phyloP scores from a whole-genome alignment of 1,140 invertebrate species.

The Diachasmimorpha longicaudata region DNA sequence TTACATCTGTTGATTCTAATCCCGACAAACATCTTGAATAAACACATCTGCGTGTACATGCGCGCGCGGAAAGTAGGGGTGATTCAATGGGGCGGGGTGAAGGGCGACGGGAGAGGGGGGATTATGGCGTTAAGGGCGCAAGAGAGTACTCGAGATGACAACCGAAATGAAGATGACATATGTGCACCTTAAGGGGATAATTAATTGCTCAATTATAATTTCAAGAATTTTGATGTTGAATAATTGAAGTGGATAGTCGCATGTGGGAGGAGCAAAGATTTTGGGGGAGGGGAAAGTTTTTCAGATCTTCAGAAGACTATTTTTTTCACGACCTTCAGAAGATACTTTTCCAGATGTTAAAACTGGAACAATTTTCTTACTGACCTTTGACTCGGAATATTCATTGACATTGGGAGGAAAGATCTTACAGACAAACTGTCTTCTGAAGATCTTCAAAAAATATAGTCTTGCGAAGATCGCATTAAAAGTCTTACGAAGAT shows the following conservation, averaged over 20 bases:
- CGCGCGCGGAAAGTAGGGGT: background rate
- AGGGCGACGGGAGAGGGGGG: background rate
- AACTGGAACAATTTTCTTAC: no score
- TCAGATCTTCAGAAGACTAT: no score
- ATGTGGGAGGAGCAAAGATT: background rate
- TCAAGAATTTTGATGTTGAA: slow-evolving; percentile 23
- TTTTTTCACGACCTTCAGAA: no score
- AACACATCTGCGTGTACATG: background rate
- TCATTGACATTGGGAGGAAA: no score
- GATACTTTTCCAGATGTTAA: no score
- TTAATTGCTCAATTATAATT: slow-evolving; percentile 33
- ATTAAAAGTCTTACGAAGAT: no score
- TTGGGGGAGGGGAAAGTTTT: no score
- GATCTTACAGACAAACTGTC: no score
- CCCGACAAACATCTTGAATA: background rate
- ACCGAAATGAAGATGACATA: slow-evolving; percentile 20
- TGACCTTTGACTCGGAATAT: no score
- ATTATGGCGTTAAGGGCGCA: background rate
- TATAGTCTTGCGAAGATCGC: no score
- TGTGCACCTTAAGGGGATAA: slow-evolving; percentile 20
- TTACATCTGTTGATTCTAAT: background rate
- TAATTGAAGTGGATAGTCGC: slow-evolving; percentile 17
- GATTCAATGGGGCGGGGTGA: no score
- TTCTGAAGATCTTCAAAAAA: no score
- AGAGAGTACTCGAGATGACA: slow-evolving; percentile 11